Percentiles rank a stretch among this genome's conserved stretches.
Evolutionary conservation across 2,888 invertebrate species (phyloP).

Genomic region (Eurois occulta): DNA sequence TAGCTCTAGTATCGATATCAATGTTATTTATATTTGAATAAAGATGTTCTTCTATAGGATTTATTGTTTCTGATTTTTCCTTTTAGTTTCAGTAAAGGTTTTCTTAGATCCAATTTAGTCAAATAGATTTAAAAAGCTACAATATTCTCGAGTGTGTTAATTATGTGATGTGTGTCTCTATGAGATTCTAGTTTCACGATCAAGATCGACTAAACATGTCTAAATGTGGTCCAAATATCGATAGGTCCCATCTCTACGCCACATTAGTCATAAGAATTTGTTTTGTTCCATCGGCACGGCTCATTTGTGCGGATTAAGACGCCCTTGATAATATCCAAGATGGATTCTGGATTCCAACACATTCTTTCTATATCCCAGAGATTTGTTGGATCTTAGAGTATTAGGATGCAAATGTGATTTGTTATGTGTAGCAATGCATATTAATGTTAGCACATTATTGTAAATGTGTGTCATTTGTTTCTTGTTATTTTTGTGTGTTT

Average conservation of each 20-base stretch:
- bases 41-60: not conserved
- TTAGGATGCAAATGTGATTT: constrained; percentile 56
- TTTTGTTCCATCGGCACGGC: constrained; percentile 79
- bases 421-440: constrained; percentile 44
- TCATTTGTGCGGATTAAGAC: constrained; percentile 81
- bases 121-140: not conserved
- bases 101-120: not conserved
- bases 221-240: constrained; percentile 17
- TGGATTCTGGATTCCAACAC: constrained; percentile 58
- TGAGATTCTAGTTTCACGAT: not conserved
- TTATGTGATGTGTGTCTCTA: not conserved
- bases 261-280: constrained; percentile 83
- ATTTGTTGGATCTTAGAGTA: constrained; percentile 60
- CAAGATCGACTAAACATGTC: not conserved
- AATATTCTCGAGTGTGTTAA: not conserved
- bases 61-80: not conserved
- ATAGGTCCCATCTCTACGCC: constrained; percentile 52
- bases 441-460: constrained; percentile 44
- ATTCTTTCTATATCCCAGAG: constrained; percentile 65
- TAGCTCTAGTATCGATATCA: constrained; percentile 6
- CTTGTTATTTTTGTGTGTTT: constrained; percentile 29
- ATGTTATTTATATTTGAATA: not conserved
- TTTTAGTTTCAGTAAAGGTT: not conserved
- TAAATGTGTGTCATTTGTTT: constrained; percentile 41
- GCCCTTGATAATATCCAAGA: constrained; percentile 64